Evolutionary conservation across 2,797 vertebrate genomes (phyloP), one percentile per base, ranked within the genome.

Genomic region (Garrulus glandarius): DNA sequence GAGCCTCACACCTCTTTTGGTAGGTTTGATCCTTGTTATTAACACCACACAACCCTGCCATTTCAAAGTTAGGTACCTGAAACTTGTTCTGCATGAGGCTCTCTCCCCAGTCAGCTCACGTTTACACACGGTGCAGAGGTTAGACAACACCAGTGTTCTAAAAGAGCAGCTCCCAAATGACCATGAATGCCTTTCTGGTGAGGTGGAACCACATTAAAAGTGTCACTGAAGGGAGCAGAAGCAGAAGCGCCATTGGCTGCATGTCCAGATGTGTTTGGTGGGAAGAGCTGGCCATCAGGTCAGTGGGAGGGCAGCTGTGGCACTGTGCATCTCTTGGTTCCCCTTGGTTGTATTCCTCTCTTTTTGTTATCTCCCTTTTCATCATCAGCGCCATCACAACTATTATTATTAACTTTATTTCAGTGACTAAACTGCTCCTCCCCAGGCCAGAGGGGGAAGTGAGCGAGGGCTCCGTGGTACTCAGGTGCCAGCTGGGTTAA

Each of bases 391-490:
- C 24, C 30, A 34, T 34, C 44, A 57, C 29, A 20, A n/a, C 30
- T 13, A 49, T 19, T 11, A 32, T 50, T 27, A 44, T 24, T 56
- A 69, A 52, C 52, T 71, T 59, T 32, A 71, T 52, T 64, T 83
- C 50, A 34, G 5, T 65, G 53, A 64, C 39, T 36, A 12, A 70
- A 39, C 26, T 52, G 37, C 5, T 71, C 44, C 21, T 84, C 39
- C 15, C 22, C 34, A 41, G 26, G 44, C 15, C 0, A 0, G n/a
- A 60, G 30, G 12, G 37, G n/a, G n/a, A 59, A 27, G 37, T 5
- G 10, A 70, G 15, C 0, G 1, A 77, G 59, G 1, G 36, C 59
- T 50, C n/a, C 15, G 26, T 5, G 14, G 34, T 27, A 27, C 10
- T 34, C 32, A 19, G 44, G 59, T 20, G 34, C 7, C 15, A 22